phyloP scores from a whole-genome alignment of 2,888 invertebrate species.

The Deilephila elpenor region DNA sequence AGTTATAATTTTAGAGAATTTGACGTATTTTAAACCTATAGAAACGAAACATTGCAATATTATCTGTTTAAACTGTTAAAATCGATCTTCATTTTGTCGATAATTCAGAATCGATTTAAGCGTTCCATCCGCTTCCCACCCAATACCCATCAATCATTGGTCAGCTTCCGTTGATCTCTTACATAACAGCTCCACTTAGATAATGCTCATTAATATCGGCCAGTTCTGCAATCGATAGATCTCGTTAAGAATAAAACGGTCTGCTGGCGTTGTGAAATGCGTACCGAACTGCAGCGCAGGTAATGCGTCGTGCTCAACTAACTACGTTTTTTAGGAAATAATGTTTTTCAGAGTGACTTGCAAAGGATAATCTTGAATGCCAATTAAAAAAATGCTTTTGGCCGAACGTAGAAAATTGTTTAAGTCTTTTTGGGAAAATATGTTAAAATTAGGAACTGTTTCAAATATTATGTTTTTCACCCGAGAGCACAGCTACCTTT shows the following conservation, averaged over 20 bases:
- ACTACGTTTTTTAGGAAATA: background rate
- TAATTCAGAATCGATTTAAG: background rate
- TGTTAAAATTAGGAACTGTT: too few species aligned
- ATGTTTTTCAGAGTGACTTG: background rate
- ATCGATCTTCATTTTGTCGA: background rate
- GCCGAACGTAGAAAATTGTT: background rate
- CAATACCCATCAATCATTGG: background rate
- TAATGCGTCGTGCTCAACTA: background rate
- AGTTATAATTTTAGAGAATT: too few species aligned
- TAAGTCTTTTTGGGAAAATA: background rate
- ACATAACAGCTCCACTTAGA: constrained; percentile 15
- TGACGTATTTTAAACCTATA: too few species aligned
- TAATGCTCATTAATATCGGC: background rate
- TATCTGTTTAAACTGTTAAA: background rate
- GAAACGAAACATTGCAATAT: background rate
- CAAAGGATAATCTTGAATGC: background rate
- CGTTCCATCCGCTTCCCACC: too few species aligned
- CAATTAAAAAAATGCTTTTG: too few species aligned
- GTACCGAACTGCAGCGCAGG: background rate
- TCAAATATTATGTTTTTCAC: too few species aligned
- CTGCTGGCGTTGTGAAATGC: constrained; percentile 4
- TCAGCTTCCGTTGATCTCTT: background rate
- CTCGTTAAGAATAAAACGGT: background rate
- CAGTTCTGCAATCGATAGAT: background rate
- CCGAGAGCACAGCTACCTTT: too few species aligned